Percentiles rank a stretch among this genome's conserved stretches.
Conservation (phyloP, 2,888 invertebrate species). For the Priocnemis perturbator region DNA sequence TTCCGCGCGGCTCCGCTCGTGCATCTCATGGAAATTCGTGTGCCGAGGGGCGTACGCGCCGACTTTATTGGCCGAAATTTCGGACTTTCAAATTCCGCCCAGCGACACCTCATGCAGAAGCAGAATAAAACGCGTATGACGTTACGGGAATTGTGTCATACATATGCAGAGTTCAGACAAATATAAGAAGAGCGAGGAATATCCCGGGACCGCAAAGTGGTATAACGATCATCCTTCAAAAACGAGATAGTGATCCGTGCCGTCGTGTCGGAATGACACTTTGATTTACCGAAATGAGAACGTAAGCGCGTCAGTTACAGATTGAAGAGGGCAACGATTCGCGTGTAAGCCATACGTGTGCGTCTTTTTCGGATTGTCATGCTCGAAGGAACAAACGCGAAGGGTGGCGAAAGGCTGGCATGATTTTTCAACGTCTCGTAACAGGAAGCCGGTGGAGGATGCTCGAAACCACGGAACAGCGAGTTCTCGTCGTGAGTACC, state of each 20-base stretch:
- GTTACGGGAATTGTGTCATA: not conserved
- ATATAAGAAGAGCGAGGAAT: not conserved
- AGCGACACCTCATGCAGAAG: not conserved
- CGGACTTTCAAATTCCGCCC: conserved; percentile 21
- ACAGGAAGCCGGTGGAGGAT: conserved; percentile 48
- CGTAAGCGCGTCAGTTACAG: too few relatives aligned
- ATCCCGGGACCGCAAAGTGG: conserved; percentile 2
- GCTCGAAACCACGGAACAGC: conserved; percentile 47
- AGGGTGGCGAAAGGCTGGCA: conserved; percentile 26
- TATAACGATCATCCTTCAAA: not conserved
- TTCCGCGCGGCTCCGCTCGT: conserved; percentile 5
- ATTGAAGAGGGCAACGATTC: too few relatives aligned
- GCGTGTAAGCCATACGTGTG: conserved; percentile 10
- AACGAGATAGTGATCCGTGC: conserved; percentile 7
- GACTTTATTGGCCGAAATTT: not conserved
- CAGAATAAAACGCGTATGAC: conserved; percentile 2
- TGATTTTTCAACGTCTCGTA: conserved; percentile 55
- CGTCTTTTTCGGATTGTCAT: conserved; percentile 38
- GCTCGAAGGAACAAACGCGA: conserved; percentile 29
- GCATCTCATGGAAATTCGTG: conserved; percentile 42
- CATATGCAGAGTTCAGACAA: not conserved
- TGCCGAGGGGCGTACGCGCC: too few relatives aligned
- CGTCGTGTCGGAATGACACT: conserved; percentile 7
- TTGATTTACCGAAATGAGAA: too few relatives aligned
- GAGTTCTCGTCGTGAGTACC: conserved; percentile 35